Evolutionary conservation across 2,888 invertebrate species (phyloP).

Genomic region (Pyralis farinalis): DNA sequence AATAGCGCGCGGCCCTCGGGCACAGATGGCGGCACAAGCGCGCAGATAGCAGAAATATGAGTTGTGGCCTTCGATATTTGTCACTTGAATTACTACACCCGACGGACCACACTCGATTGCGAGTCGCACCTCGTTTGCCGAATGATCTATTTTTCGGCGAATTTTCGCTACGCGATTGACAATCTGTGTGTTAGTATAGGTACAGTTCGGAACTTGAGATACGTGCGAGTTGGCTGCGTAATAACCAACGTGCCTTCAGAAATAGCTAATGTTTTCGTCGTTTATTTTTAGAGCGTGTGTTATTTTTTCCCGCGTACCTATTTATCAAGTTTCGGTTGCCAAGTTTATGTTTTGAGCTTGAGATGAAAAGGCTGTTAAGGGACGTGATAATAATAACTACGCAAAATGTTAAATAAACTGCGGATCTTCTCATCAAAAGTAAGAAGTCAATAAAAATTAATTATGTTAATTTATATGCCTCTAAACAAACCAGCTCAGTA

Average conservation of each 20-base stretch:
- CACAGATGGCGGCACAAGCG: slow-evolving; percentile 76
- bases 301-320: not conserved
- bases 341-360: not conserved
- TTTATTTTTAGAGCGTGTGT: slow-evolving; percentile 14
- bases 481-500: not conserved
- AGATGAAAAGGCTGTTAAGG: not conserved
- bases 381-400: not conserved
- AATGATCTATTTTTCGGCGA: slow-evolving; percentile 63
- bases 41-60: slow-evolving; percentile 79
- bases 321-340: not conserved
- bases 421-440: not conserved
- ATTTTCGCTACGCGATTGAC: slow-evolving; percentile 24
- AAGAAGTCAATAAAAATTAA: not conserved
- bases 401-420: not conserved
- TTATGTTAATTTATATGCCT: not conserved
- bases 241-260: slow-evolving; percentile 21
- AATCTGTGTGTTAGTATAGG: not conserved
- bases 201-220: not conserved
- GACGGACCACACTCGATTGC: slow-evolving; percentile 55
- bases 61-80: slow-evolving; percentile 80
- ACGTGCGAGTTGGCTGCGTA: slow-evolving; percentile 11
- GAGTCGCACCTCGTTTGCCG: slow-evolving; percentile 70
- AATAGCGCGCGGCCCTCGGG: slow-evolving; percentile 70
- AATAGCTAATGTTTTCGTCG: slow-evolving; percentile 14
- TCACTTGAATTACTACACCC: slow-evolving; percentile 80